Evolutionary conservation across 2,888 invertebrate genomes (phyloP), one percentile per base, ranked within the genome.

Genomic region (Hyalella azteca): DNA sequence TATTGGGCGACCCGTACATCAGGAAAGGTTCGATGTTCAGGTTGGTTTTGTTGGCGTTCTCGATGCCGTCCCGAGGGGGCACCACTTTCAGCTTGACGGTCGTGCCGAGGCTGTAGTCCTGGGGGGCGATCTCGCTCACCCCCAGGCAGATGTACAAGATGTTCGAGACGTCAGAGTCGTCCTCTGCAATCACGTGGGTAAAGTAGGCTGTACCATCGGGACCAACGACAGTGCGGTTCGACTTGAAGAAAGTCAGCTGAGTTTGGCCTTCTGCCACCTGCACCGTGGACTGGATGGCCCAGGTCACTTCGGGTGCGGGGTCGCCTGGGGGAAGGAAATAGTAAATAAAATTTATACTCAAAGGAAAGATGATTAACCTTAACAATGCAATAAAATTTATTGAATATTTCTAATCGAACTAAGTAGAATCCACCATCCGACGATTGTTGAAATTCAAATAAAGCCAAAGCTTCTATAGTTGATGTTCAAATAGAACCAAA

Each of bases 121-220:
- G 45, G 2, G 84, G 84, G 32, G 45, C 50, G 29, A 79, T 75
- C 19, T 79, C 78, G 0, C 79, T 82, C 41, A 77, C 66, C 1
- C 78, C 84, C 22, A 84, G 76, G 54, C 84, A 84, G 26, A 81
- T 82, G 81, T 78, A 84, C 77, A 78, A 32, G 50, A 81, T 80
- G 15, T 45, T 45, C 32, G 60, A 76, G 9, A 41, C 19, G 7
- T 32, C 49, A 2, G 81, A 81, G 45, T 80, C 81, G 29, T 84
- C 84, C 5, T 78, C 81, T 3, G 41, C 15, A 1, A 77, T 78
- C 22, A 84, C 39, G 76, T 82, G 80, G 3, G 81, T 79, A 77
- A 81, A 79, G 79, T 81, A 84, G 40, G 81, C 75, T 9, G 41
- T 82, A 5, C 84, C 84, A 5, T 78, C 40, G 7, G 80, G 80